These are phyloP conservation scores for Lochmaea capreae DNA, from an alignment of 2,888 invertebrate species.

Conservation along the genomic window DNA sequence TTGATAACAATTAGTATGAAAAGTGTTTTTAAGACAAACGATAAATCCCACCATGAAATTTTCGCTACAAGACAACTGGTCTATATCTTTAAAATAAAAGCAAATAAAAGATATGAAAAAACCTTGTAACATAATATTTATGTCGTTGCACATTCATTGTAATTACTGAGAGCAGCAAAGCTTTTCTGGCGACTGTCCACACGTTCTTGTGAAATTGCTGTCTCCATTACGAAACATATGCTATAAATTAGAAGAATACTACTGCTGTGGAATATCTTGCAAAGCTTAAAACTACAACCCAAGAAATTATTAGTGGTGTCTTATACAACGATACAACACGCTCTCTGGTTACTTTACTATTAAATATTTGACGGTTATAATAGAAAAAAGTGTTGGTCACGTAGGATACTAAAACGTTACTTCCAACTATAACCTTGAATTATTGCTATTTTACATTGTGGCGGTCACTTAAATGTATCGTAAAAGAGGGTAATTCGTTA, in stretches of 20 bases:
- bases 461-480: no score
- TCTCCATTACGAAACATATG: constrained; percentile 62
- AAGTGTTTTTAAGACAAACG: no score
- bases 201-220: constrained; percentile 62
- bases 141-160: constrained; percentile 60
- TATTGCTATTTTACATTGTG: not conserved
- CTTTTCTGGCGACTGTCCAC: constrained; percentile 63
- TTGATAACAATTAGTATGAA: no score
- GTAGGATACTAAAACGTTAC: not conserved
- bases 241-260: constrained; percentile 59
- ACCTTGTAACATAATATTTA: constrained; percentile 50
- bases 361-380: constrained; percentile 15
- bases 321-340: constrained; percentile 26
- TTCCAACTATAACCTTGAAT: not conserved
- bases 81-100: not conserved
- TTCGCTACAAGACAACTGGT: no score
- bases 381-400: constrained; percentile 13
- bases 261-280: constrained; percentile 59
- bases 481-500: no score
- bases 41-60: no score
- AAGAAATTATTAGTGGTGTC: constrained; percentile 36
- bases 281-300: constrained; percentile 51
- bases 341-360: constrained; percentile 5
- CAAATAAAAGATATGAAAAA: constrained; percentile 33
- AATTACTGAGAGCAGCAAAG: constrained; percentile 58